Conservation (phyloP, 2,888 invertebrate genomes). For the Lithophane ornitopus region DNA sequence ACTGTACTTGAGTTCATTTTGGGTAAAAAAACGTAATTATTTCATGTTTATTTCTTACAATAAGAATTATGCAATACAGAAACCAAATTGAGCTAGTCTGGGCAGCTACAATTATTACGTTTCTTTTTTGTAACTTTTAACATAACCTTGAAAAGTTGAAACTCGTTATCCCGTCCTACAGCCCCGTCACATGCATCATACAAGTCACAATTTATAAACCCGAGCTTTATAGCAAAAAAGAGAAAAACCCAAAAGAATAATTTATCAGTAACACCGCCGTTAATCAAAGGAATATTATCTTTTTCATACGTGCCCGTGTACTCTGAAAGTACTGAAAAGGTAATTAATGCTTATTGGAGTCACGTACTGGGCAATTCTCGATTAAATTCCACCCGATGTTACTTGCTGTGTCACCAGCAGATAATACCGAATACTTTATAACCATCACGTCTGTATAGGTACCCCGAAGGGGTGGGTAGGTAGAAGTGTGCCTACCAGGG, state of each 20-base stretch:
- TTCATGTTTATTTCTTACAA: no score
- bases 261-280: constrained; percentile 61
- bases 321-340: constrained; percentile 69
- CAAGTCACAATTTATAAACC: constrained; percentile 23
- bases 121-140: neutral
- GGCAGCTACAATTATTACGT: neutral
- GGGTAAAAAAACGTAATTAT: no score
- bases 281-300: constrained; percentile 75
- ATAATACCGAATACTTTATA: constrained; percentile 16
- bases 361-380: constrained; percentile 64
- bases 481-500: neutral
- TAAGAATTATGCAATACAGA: no score
- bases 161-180: neutral
- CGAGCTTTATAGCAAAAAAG: constrained; percentile 17
- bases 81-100: neutral
- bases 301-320: constrained; percentile 70
- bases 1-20: no score
- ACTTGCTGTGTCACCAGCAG: constrained; percentile 47
- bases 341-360: constrained; percentile 78
- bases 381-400: constrained; percentile 61
- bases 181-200: constrained; percentile 15
- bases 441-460: neutral
- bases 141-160: neutral
- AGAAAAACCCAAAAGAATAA: constrained; percentile 49
- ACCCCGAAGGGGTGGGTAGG: neutral